Base-by-base conservation (phyloP, 2,888 invertebrate genomes). In the Heliconius charithonia region DNA sequence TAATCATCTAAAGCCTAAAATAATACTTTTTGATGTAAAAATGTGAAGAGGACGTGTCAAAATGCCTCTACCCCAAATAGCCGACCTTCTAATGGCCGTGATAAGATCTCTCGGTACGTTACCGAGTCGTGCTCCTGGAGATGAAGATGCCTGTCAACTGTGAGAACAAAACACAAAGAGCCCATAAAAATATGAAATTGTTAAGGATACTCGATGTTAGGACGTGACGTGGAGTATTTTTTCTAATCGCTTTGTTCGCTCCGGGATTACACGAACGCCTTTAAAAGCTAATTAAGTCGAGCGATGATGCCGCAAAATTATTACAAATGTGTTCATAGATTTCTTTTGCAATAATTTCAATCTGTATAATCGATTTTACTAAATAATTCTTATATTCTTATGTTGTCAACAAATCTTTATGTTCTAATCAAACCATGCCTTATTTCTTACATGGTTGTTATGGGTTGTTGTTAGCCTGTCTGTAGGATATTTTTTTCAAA, bases 131-230 rank as follows among this genome's bases (percentile, higher is more conserved):
- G 94, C 94, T 92, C 88, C 92, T 89, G 91, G 91, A 92, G 93
- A 92, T 89, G 91, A 91, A 92, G 93, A 92, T 91, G 90, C 89
- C 86, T 90, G 87, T 87, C 89, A 91, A 89, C 93, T 94, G 93
- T 94, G 93, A 94, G 94, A 95, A 93, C 19, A 93, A 93, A 93
- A 93, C 89, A 92, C 92, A 93, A 94, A 93, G 91, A 92, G 83
- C 86, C 85, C 87, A 91, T 91, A 92, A 93, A 92, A 92, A 92
- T 90, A 89, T 91, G 92, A 92, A 90, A 93, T 92, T 92, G 90
- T 92, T 89, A 87, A 89, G 89, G 91, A 90, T 79, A 80, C 81
- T 72, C 78, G 67, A 73, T 78, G 75, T 89, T 90, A 84, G 87
- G 87, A 95, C 93, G 93, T 94, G 94, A 94, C 93, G 90, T 91